Evolutionary conservation across 2,888 invertebrate species (phyloP), one percentile per base, ranked within the genome.

Genomic region (Xylophagus ater): DNA sequence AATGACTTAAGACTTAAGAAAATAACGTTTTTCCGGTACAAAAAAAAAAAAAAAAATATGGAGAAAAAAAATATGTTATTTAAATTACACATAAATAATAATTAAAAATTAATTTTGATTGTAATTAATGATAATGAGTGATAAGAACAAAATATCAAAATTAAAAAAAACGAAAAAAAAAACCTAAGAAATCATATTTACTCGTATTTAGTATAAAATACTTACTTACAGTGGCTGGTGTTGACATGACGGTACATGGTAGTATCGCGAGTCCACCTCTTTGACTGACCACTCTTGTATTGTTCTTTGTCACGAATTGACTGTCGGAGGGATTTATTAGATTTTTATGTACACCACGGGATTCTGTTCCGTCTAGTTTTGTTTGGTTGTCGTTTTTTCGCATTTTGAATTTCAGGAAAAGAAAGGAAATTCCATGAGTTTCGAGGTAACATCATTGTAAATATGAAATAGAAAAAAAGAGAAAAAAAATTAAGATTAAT

Each of bases 201-300:
- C 14, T 30, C 30, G 30, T 30, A 30, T 17, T 21, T 12, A 34
- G 9, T 43, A 45, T 46, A 40, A 48, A 49, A 46, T 49, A 49
- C 48, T 49, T 49, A 49, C 49, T 46, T 49, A 49, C 49, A 46
- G 49, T 49, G 45, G 47, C 49, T 47, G 46, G 49, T 47, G 46
- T 42, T 45, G 46, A 41, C 46, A 46, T 46, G 21, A 49, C 49
- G 17, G 47, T 45, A 34, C 49, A 49, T 36, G 49, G 49, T 20
- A 49, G 37, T 38, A 49, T 44, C 18, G 49, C 49, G 18, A 49
- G 44, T 32, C 49, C 49, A 14, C 49, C 49, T 12, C 45, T 33
- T 40, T 49, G 49, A 35, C 45, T 45, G 37, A 49, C 45, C 38
- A 49, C 46, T 25, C 46, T 39, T 25, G 47, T 49, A 40, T 37